A percentile compares a stretch with the other conserved stretches of the same genome.
phyloP scores from a whole-genome alignment of 2,797 vertebrate genomes.

The Chiroxiphia lanceolata region DNA sequence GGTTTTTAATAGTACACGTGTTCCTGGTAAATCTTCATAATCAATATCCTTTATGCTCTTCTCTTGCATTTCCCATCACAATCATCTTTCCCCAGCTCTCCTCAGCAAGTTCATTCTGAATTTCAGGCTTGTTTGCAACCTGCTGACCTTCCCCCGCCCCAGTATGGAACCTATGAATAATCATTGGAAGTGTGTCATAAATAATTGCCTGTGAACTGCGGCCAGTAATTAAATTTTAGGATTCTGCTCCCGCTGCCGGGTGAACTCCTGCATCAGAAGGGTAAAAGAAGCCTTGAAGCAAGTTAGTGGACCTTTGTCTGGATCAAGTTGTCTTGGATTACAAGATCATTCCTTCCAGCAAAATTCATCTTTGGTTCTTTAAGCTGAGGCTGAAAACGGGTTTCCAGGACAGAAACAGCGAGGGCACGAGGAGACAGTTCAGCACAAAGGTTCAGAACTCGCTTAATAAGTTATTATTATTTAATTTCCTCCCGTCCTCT shows the following conservation, averaged over 20 bases:
- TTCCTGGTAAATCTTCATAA: conserved; percentile 45
- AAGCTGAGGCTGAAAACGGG: background rate
- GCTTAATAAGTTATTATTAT: background rate
- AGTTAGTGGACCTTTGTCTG: background rate
- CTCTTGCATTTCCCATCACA: background rate
- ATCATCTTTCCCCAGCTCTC: background rate
- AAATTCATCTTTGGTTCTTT: background rate
- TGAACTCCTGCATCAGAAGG: background rate
- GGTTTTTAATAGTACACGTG: conserved; percentile 36
- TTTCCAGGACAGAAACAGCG: background rate
- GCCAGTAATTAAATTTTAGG: conserved; percentile 54
- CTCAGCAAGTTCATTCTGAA: background rate
- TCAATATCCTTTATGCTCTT: conserved; percentile 46
- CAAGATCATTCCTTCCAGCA: background rate
- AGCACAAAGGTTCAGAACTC: background rate
- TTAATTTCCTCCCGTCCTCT: background rate
- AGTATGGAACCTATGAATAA: conserved; percentile 49
- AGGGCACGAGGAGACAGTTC: background rate
- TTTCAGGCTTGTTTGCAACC: conserved; percentile 20
- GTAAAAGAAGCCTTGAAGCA: background rate
- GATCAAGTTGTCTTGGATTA: conserved; percentile 21
- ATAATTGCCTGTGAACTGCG: conserved; percentile 45
- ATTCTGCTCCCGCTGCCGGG: background rate
- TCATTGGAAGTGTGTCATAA: conserved; percentile 39
- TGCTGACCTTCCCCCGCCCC: background rate